Percentiles rank a stretch among this genome's conserved stretches.
These are phyloP conservation scores for Thalassaphorura encarpata DNA, from an alignment of 1,140 invertebrate genomes.

Conservation along the genomic window DNA sequence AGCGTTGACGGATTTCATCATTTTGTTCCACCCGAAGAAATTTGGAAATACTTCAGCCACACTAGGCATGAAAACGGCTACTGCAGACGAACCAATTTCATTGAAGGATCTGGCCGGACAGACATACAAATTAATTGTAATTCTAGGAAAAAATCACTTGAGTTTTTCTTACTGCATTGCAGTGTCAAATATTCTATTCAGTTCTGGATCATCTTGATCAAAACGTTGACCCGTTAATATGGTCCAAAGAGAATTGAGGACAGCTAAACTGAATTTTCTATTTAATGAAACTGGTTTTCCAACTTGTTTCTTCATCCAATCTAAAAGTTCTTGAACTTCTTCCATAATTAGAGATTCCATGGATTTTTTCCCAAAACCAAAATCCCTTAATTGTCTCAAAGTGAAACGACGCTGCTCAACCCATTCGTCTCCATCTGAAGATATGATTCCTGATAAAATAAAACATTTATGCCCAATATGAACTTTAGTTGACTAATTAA, in stretches of 20 bases:
- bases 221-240: conserved; percentile 38
- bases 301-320: neutral
- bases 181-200: neutral
- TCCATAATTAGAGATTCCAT: neutral
- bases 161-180: too few species aligned
- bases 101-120: neutral
- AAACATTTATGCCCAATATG: too few species aligned
- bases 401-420: neutral
- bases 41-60: neutral
- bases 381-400: neutral
- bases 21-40: neutral
- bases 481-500: too few species aligned
- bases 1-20: neutral
- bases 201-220: conserved; percentile 34
- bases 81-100: neutral
- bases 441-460: neutral
- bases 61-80: neutral
- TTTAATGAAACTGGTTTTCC: neutral
- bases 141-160: too few species aligned
- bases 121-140: neutral
- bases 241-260: conserved; percentile 33
- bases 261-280: neutral
- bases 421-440: neutral
- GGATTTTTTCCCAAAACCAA: conserved; percentile 3
- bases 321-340: conserved; percentile 5